These are phyloP conservation scores for Muricea muricata DNA, from an alignment of 92 coral and sea anemone species.

Conservation along the genomic window DNA sequence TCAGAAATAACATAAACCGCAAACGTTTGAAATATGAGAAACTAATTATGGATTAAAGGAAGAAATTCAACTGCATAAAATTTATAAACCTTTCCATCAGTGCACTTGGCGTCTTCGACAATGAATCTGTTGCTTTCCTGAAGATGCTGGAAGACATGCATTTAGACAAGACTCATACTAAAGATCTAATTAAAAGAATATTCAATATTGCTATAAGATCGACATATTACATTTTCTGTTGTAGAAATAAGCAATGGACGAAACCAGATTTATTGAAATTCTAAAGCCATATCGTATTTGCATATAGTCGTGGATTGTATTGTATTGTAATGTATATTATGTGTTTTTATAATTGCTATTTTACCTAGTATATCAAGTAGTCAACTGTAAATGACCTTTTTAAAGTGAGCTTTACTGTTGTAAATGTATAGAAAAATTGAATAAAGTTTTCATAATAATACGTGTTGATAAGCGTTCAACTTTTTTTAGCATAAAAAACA, in stretches of 20 bases:
- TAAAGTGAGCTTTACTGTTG: too few species aligned
- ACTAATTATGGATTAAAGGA: not conserved
- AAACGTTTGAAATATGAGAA: not conserved
- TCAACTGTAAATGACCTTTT: too few species aligned
- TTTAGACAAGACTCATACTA: not conserved
- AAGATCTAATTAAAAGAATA: not conserved
- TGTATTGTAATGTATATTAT: too few species aligned
- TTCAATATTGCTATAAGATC: not conserved
- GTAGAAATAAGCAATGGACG: not conserved
- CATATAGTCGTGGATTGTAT: too few species aligned
- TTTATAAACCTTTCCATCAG: not conserved
- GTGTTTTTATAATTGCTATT: too few species aligned
- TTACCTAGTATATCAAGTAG: too few species aligned
- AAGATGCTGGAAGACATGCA: not conserved
- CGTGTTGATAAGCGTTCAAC: too few species aligned
- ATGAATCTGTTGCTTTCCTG: not conserved
- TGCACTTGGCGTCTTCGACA: not conserved
- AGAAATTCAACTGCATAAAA: not conserved
- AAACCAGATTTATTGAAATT: not conserved
- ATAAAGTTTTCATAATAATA: too few species aligned
- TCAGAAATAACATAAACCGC: not conserved
- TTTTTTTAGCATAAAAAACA: too few species aligned
- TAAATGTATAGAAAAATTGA: too few species aligned
- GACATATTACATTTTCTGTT: not conserved
- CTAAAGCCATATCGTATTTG: too few species aligned